Percentiles rank a stretch among this genome's conserved stretches.
Conservation (phyloP, 1,140 invertebrate species). For the Apolygus lucorum region DNA sequence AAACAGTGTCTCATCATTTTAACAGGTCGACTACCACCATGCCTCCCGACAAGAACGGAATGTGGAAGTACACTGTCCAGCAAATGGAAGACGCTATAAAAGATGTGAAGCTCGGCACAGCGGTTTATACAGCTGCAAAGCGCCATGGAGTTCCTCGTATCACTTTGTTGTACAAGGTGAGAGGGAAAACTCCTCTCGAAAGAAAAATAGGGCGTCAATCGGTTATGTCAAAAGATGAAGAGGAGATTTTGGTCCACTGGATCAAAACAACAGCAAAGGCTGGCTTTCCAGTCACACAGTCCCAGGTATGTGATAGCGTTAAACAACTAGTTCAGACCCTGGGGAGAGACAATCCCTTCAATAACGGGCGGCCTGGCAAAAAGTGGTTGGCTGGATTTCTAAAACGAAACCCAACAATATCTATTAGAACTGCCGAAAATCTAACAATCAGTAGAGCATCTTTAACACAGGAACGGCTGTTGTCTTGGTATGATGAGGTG, state of each 20-base stretch:
- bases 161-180: neutral
- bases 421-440: conserved; percentile 31
- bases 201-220: neutral
- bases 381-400: conserved; percentile 10
- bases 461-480: conserved; percentile 33
- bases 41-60: neutral
- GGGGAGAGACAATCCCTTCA: neutral
- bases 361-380: neutral
- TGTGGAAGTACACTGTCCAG: neutral
- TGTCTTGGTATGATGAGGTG: conserved; percentile 35
- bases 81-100: neutral
- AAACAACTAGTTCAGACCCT: neutral
- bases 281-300: conserved; percentile 7
- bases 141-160: neutral
- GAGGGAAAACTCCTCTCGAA: conserved; percentile 2
- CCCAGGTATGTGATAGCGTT: conserved; percentile 4
- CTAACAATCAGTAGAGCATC: conserved; percentile 32
- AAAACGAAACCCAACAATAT: conserved; percentile 27
- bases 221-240: neutral
- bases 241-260: conserved; percentile 8
- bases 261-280: neutral
- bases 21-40: neutral
- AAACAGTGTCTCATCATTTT: neutral
- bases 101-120: neutral
- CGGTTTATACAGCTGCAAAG: neutral